Percentiles rank a stretch among this genome's conserved stretches.
Conservation (phyloP, 2,888 invertebrate genomes). For the Lymantria monacha region DNA sequence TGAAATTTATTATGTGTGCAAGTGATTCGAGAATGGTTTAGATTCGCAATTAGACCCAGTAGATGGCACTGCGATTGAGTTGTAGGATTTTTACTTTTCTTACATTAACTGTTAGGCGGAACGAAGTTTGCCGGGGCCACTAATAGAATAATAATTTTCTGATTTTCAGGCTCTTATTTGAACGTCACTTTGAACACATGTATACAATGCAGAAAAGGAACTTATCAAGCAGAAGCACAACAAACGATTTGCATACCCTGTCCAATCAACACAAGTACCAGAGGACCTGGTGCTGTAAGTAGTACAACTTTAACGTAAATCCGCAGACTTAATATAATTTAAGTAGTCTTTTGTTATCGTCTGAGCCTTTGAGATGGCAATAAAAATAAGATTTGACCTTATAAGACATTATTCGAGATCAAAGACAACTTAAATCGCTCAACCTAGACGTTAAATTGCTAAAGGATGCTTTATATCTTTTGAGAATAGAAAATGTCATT, state of each 20-base stretch:
- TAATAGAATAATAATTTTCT: too few species aligned
- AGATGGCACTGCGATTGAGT: too few species aligned
- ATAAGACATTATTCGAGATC: conserved; percentile 17
- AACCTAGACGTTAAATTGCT: conserved; percentile 12
- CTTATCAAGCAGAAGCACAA: conserved; percentile 94
- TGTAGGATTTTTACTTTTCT: too few species aligned
- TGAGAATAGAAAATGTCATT: not conserved
- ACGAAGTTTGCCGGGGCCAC: too few species aligned
- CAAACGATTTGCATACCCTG: conserved; percentile 93
- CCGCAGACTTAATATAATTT: conserved; percentile 10
- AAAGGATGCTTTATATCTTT: conserved; percentile 6
- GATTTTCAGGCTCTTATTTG: conserved; percentile 87
- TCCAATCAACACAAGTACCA: conserved; percentile 95
- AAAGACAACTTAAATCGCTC: conserved; percentile 15
- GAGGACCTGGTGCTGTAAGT: conserved; percentile 90
- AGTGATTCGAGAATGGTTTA: too few species aligned
- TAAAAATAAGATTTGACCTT: conserved; percentile 17
- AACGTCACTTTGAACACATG: conserved; percentile 94
- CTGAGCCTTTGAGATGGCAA: conserved; percentile 20
- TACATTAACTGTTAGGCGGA: too few species aligned
- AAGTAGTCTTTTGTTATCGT: conserved; percentile 18
- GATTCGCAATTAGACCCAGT: too few species aligned
- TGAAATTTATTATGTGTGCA: too few species aligned
- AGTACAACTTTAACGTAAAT: conserved; percentile 17
- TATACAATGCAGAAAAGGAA: conserved; percentile 93